Evolutionary conservation across 2,113 vertebrate species (phyloP), one percentile per base, ranked within the genome.

Genomic region (Mohoua ochrocephala): DNA sequence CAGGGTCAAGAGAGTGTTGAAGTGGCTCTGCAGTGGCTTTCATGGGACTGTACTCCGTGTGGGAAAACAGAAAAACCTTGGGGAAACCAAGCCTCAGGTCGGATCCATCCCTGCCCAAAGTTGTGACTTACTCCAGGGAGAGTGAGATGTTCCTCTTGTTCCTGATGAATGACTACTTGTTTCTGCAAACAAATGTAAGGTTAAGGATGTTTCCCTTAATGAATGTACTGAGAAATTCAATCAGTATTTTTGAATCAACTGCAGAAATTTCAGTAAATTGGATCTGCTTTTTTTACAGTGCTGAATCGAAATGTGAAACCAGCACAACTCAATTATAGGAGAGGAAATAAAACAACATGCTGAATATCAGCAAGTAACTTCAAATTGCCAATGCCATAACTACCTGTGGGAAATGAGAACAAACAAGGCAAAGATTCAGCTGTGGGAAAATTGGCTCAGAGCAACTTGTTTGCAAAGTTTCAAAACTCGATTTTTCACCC

Each of bases 241-340:
- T 83, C 23, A 39, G 27, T 83, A 21, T 65, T 91, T 91, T 94
- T 93, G 75, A 87, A 67, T 75, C 86, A 87, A 82, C 64, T 10
- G 5, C 31, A 81, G 91, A 92, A 87, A 81, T 90, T 75, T 91
- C 73, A 71, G 80, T 82, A 95, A 95, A 95, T 89, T 81, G 81
- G 82, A 49, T 84, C 91, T 91, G 65, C 60, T 87, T 20, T 81
- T 92, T 92, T 73, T 74, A 70, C 64, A 81, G 4, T 45, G 90
- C 64, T 71, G 80, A 84, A 90, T 87, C 79, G 86, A 84, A 92
- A 93, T 94, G 82, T 96, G 92, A 96, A 70, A 86, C 54, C 59
- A 86, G 50, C 60, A 69, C 70, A 96, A 63, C 80, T 86, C 88
- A 94, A 67, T 95, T 96, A 92, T 52, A 70, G 60, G 44, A 93